Evolutionary conservation across 2,888 invertebrate genomes (phyloP).

Genomic region (Sinopyrophorus schimmeli): DNA sequence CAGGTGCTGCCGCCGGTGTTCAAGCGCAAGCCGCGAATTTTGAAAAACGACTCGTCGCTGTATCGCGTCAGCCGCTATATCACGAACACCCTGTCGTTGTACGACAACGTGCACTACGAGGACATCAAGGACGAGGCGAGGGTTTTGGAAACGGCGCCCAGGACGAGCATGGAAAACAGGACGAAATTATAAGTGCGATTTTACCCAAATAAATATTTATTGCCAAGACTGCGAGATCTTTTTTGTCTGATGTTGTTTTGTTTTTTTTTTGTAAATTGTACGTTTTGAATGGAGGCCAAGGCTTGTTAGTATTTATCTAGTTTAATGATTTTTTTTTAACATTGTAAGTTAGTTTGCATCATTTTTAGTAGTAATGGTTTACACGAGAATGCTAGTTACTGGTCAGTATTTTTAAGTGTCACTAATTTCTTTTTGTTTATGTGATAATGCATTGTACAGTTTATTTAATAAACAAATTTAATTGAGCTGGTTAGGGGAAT

Average conservation of each 20-base stretch:
- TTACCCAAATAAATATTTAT: neutral
- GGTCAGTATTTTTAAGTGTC: too few relatives aligned
- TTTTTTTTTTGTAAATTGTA: too few relatives aligned
- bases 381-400: too few relatives aligned
- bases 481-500: too few relatives aligned
- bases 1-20: conserved; percentile 7
- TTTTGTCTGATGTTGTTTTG: neutral
- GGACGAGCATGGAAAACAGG: conserved; percentile 16
- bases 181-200: conserved; percentile 19
- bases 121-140: conserved; percentile 20
- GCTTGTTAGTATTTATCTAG: too few relatives aligned
- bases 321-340: too few relatives aligned
- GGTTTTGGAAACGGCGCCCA: conserved; percentile 9
- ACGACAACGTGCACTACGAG: conserved; percentile 22
- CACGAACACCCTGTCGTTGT: conserved; percentile 18
- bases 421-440: too few relatives aligned
- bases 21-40: conserved; percentile 12
- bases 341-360: too few relatives aligned
- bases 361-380: too few relatives aligned
- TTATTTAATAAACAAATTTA: too few relatives aligned
- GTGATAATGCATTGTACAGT: too few relatives aligned
- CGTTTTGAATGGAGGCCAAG: too few relatives aligned
- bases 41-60: conserved; percentile 25
- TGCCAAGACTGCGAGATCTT: neutral
- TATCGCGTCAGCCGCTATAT: conserved; percentile 19